These are phyloP conservation scores for Babylonia areolata DNA, from an alignment of 1,140 invertebrate species.

Conservation along the genomic window DNA sequence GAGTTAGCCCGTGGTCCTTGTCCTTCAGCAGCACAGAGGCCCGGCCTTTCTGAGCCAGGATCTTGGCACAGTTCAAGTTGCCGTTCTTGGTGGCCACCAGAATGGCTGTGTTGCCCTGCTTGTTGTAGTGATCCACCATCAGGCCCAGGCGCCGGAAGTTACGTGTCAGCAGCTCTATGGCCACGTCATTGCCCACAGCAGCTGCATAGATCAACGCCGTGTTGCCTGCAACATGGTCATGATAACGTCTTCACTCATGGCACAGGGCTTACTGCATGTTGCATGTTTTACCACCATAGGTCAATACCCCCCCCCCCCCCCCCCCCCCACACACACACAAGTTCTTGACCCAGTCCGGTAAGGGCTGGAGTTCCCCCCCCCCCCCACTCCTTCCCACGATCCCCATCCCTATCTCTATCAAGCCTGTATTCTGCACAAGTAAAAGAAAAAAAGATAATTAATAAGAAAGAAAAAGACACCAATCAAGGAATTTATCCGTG, in stretches of 20 bases:
- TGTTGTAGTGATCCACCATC: constrained; percentile 67
- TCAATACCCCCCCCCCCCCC: too few relatives aligned
- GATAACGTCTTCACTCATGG: too few relatives aligned
- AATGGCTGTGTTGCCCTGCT: constrained; percentile 68
- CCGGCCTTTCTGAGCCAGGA: constrained; percentile 66
- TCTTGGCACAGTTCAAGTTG: constrained; percentile 65
- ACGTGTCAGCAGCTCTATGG: constrained; percentile 64
- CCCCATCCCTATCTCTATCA: background rate
- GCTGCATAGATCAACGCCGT: constrained; percentile 69
- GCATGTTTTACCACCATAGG: too few relatives aligned
- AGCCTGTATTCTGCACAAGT: too few relatives aligned
- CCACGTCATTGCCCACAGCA: constrained; percentile 70
- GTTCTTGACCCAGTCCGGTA: too few relatives aligned
- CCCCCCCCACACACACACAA: background rate
- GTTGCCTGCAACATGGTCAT: constrained; percentile 57
- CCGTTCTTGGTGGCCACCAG: constrained; percentile 66
- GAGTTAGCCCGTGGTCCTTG: constrained; percentile 53
- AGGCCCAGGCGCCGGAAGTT: constrained; percentile 70
- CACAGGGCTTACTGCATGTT: too few relatives aligned
- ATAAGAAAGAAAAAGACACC: too few relatives aligned
- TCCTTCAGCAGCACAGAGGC: constrained; percentile 61
- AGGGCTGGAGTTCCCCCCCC: too few relatives aligned
- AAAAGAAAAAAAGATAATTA: too few relatives aligned
- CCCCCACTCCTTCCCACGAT: background rate
- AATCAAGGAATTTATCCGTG: too few relatives aligned